Percentiles rank a stretch among this genome's conserved stretches.
These are phyloP conservation scores for Darevskia nairensis DNA, from an alignment of 2,797 vertebrate species.

Conservation along the genomic window DNA sequence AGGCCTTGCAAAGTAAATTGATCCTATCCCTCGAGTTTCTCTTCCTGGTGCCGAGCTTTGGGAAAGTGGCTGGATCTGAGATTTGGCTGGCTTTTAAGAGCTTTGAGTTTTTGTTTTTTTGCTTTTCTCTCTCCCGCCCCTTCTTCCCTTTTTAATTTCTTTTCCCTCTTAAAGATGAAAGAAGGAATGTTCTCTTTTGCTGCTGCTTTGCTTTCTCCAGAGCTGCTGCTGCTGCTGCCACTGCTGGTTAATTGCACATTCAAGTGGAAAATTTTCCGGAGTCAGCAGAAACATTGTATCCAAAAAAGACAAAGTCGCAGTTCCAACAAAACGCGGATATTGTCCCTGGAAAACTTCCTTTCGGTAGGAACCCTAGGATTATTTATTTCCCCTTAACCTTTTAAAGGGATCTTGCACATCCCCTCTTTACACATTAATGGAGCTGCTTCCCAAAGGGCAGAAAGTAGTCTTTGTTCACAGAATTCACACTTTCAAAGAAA, in stretches of 20 bases:
- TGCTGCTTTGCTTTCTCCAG: conserved; percentile 88
- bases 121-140: conserved; percentile 6
- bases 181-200: conserved; percentile 85
- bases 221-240: conserved; percentile 78
- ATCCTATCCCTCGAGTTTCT: conserved; percentile 28
- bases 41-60: conserved; percentile 36
- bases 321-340: conserved; percentile 78
- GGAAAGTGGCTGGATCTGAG: conserved; percentile 48
- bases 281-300: conserved; percentile 87
- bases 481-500: conserved; percentile 76
- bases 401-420: conserved; percentile 30
- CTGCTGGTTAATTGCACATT: conserved; percentile 88
- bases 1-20: conserved; percentile 48
- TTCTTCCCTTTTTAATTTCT: neutral
- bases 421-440: conserved; percentile 36
- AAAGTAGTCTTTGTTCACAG: conserved; percentile 78
- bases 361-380: conserved; percentile 79
- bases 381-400: conserved; percentile 59
- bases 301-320: conserved; percentile 92
- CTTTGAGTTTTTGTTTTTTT: conserved; percentile 12
- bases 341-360: conserved; percentile 83
- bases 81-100: conserved; percentile 28
- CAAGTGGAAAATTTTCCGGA: conserved; percentile 91
- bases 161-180: conserved; percentile 85
- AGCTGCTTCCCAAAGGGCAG: conserved; percentile 66